Percentiles rank a stretch among this genome's conserved stretches.
Evolutionary conservation across 92 coral and sea anemone species (phyloP).

Genomic region (Epizoanthus illoricatus): DNA sequence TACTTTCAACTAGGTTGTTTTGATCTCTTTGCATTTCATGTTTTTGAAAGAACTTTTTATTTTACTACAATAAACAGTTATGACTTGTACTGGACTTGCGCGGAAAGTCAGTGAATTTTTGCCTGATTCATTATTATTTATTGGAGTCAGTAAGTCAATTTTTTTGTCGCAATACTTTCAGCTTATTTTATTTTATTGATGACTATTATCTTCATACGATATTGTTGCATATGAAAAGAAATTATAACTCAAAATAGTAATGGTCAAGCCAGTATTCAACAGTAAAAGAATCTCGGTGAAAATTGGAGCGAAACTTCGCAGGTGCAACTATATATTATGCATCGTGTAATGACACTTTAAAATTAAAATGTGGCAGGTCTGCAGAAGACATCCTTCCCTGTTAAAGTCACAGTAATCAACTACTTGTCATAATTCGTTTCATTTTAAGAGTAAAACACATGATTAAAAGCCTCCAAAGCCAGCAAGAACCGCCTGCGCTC

Average conservation of each 20-base stretch:
- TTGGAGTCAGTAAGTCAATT: neutral
- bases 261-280: neutral
- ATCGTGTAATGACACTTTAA: no score
- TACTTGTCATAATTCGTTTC: slow-evolving; percentile 11
- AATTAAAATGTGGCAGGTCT: neutral
- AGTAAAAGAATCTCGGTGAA: neutral
- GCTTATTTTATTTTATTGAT: neutral
- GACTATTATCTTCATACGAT: neutral
- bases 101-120: neutral
- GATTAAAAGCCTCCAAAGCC: slow-evolving; percentile 15
- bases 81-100: neutral
- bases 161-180: neutral
- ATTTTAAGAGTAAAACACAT: neutral
- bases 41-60: neutral
- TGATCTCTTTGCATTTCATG: neutral
- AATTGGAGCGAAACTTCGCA: neutral
- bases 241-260: neutral
- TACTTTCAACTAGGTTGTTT: neutral
- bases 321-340: no score
- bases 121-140: neutral
- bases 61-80: neutral
- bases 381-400: neutral
- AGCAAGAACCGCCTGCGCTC: neutral
- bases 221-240: neutral
- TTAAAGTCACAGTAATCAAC: neutral